Base-by-base conservation (phyloP, 2,888 invertebrate genomes). In the Melanotus villosus region DNA sequence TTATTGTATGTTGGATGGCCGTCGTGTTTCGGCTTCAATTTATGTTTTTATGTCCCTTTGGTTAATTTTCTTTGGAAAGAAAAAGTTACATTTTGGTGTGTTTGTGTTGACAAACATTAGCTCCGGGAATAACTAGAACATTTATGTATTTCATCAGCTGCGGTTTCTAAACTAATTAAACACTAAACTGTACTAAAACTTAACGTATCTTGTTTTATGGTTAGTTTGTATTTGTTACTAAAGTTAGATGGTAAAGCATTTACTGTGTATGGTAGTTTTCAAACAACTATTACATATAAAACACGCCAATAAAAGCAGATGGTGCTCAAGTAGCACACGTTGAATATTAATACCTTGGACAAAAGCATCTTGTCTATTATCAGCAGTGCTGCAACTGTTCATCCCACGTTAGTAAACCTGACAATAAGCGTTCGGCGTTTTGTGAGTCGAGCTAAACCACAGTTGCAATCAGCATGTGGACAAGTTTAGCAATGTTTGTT, bases 401-500 rank as follows among this genome's bases (percentile, higher is more conserved):
- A 18, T 23, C 18, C 38, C 57, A 56, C 56, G 34, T 58, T 58
- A 47, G 21, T 18, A 18, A 34, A 60, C 23, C 58, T 26, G 41
- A 58, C 43, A 43, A 58, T 58, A 58, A 58, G 58, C 41, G 58
- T 47, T 45, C 59, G 32, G 21, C 34, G 12, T 26, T 36, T 16
- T 30, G 32, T 18, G 36, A 52, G 36, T 52, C 26, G 34, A 21
- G 50, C 19, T 19, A 62, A 62, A 62, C 50, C 62, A 26, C 62
- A 62, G 52, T 38, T 62, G 62, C 62, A 62, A 62, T 62, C 62
- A 62, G 62, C 52, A 62, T 62, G 50, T 62, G 62, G 50, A 62
- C 62, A 59, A 43, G 60, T 47, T 60, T 47, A 34, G 18, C 18
- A 30, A 38, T 47, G 62, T 62, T 62, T 50, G 50, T 50, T 62